Evolutionary conservation across 2,797 vertebrate genomes (phyloP).

Genomic region (Anomalospiza imberbis): DNA sequence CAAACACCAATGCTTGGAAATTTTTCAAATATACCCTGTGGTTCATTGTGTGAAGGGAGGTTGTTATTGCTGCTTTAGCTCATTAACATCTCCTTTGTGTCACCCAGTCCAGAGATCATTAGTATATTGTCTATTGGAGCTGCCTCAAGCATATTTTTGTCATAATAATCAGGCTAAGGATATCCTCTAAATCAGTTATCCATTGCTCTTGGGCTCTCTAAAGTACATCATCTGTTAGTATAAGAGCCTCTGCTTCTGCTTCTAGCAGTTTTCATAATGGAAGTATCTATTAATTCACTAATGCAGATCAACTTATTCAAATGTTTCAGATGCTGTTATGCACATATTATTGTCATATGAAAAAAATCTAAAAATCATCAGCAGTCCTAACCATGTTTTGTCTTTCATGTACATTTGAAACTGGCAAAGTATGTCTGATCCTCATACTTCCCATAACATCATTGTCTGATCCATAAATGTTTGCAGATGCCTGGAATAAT

Average conservation of each 20-base stretch:
- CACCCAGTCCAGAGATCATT: not conserved
- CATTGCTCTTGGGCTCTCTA: not conserved
- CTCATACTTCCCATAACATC: not conserved
- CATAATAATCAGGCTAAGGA: not conserved
- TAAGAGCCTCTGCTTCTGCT: not conserved
- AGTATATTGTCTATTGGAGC: not conserved
- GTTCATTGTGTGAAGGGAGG: not conserved
- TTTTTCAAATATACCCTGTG: not conserved
- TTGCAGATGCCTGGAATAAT: not conserved
- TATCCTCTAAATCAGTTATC: not conserved
- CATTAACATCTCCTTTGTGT: not conserved
- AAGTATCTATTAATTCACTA: not conserved
- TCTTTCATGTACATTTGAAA: not conserved
- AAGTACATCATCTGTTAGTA: not conserved
- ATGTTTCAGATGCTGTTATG: not conserved
- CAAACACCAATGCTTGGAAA: not conserved
- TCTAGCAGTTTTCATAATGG: not conserved
- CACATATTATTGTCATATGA: not conserved
- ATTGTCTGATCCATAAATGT: not conserved
- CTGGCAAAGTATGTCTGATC: not conserved
- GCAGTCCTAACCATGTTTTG: not conserved
- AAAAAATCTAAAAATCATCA: not conserved
- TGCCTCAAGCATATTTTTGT: not conserved
- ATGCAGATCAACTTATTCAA: not conserved
- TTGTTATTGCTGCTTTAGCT: not conserved